Base-by-base conservation (phyloP, 2,113 vertebrate genomes). In the Ahaetulla prasina region DNA sequence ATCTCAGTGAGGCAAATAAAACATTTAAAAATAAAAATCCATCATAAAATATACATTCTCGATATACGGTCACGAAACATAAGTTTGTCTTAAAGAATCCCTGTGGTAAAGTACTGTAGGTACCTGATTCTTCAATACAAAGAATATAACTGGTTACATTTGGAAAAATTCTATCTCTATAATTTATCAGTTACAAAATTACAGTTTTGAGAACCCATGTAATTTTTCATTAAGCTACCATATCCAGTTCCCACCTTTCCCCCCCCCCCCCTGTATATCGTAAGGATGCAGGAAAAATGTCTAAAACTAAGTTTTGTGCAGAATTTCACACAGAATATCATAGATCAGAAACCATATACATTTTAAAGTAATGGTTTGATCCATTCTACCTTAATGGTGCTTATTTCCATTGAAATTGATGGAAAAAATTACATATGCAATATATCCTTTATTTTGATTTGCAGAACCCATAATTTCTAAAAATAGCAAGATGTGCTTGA, bases 401-500 rank as follows among this genome's bases (percentile, higher is more conserved):
- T 25, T 27, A 80, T 52, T 90, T 10, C 60, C 30, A 39, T 22
- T 90, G 89, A 80, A 90, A 80, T 90, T 6, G 35, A 10, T 80
- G 57, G 11, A 22, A 80, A 90, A 52, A 27, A 7, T 39, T 80
- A 22, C 3, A 3, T 43, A 43, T 80, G 35, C 35, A 80, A 43
- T 43, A 22, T 80, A 8, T 80, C 35, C 74, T 80, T 80, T 43
- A 80, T 80, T 80, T 43, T 80, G 74, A 80, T 18, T 80, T 80
- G 3, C 18, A 22, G 20, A 89, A 89, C 16, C 60, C 43, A 12
- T 91, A 54, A 57, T 49, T 89, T 89, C 52, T 89, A 10, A 89
- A 88, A 89, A 60, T 45, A 49, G 12, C 52, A 92, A 92, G 92
- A 94, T 53, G 88, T 4, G 52, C 60, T 94, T 93, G 92, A 85